These are phyloP conservation scores for Eucera pruinosa DNA, from an alignment of 2,888 invertebrate species.

Conservation along the genomic window DNA sequence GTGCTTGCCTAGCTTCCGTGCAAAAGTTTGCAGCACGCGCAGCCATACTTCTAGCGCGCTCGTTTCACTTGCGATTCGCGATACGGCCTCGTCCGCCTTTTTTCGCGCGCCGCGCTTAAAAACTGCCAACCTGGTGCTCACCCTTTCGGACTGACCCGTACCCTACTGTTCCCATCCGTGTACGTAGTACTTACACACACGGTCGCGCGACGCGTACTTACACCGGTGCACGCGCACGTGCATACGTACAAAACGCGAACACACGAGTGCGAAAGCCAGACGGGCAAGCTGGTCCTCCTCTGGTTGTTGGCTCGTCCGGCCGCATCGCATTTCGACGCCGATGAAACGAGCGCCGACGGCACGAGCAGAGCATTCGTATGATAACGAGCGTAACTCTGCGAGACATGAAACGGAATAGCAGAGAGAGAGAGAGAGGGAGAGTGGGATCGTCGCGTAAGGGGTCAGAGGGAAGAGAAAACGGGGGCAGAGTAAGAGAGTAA, in stretches of 20 bases:
- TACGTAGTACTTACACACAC: too few species aligned
- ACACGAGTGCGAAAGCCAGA: constrained; percentile 38
- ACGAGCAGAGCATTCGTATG: constrained; percentile 77
- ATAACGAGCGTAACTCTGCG: constrained; percentile 77
- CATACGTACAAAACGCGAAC: background rate
- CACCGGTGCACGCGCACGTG: background rate
- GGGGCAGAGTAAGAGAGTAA: constrained; percentile 24
- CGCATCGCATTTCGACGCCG: constrained; percentile 63
- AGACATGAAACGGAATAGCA: constrained; percentile 65
- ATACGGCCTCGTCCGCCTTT: constrained; percentile 44
- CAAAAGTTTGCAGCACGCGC: constrained; percentile 35
- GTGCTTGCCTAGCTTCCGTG: too few species aligned
- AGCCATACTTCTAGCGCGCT: constrained; percentile 34
- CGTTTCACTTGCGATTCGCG: constrained; percentile 45
- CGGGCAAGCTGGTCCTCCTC: constrained; percentile 31
- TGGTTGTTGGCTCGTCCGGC: constrained; percentile 44
- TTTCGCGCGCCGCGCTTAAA: constrained; percentile 39
- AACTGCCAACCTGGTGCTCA: constrained; percentile 3
- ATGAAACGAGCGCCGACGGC: constrained; percentile 67
- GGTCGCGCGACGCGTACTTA: background rate
- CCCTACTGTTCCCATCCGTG: too few species aligned
- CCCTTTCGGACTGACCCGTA: constrained; percentile 34
- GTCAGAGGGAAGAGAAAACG: constrained; percentile 50
- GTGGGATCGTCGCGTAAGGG: constrained; percentile 39
- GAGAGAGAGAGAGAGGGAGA: too few species aligned